Base-by-base conservation (phyloP, 2,888 invertebrate species). In the Schrankia costaestrigalis region DNA sequence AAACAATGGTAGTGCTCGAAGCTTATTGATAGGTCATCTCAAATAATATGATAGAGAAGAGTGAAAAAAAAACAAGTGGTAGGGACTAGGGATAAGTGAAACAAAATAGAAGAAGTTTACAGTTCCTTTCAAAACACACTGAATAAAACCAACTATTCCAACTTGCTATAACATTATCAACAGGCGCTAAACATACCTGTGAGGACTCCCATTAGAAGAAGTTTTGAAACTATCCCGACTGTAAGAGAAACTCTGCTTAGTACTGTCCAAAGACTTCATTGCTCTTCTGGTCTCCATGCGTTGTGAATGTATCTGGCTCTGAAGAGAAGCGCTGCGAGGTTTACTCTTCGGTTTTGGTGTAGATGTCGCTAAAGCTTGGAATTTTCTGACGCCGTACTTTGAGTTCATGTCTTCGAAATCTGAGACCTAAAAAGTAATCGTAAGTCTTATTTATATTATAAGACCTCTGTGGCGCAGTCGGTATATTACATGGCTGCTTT, bases 401-500 rank as follows among this genome's bases (percentile, higher is more conserved):
- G 77, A 73, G 42, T 62, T 72, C 0, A 60, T 65, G 34, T 85
- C 82, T 45, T 85, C 84, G 45, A 85, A 83, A 32, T 85, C 83
- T 14, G 86, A 85, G 0, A 85, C 76, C 86, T 86, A 1, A 39
- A 27, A 14, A 10, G 8, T 11, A 17, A 11, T 12, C 6, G 12
- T 8, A 17, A 17, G 4, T 17, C 3, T 5, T 5, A 17, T 4
- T 17, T 4, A 5, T 5, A 17, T 5, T 7, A 17, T 17, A 17
- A 17, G n/a, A n/a, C n/a, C n/a, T n/a, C n/a, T n/a, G n/a, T n/a
- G n/a, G n/a, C n/a, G n/a, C n/a, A n/a, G n/a, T n/a, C n/a, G n/a
- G n/a, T n/a, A n/a, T n/a, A n/a, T n/a, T n/a, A n/a, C n/a, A n/a
- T n/a, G n/a, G n/a, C n/a, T n/a, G n/a, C n/a, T n/a, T n/a, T n/a